phyloP scores from a whole-genome alignment of 1,140 invertebrate species.

The Hypsibius dujardini region DNA sequence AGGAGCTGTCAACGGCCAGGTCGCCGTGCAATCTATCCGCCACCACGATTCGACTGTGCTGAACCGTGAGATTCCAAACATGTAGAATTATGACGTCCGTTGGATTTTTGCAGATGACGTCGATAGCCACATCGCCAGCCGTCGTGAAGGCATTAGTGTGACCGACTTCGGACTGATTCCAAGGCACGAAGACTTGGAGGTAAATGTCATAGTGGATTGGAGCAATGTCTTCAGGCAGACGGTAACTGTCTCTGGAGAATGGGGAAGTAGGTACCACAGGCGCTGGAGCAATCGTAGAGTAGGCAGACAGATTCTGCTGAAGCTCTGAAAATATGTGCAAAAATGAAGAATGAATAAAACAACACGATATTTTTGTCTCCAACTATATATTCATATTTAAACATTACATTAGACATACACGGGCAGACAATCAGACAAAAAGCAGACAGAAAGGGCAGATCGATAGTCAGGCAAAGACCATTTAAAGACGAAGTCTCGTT shows the following conservation, averaged over 20 bases:
- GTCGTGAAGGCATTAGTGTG: background rate
- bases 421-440: too few species aligned
- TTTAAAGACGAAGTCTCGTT: background rate
- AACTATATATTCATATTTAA: too few species aligned
- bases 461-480: too few species aligned
- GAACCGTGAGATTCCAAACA: background rate
- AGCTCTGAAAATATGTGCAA: background rate
- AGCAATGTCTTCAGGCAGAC: slow-evolving; percentile 46
- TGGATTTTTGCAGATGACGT: background rate
- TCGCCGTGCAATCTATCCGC: background rate
- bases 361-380: too few species aligned
- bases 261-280: background rate
- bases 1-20: background rate
- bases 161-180: background rate
- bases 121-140: background rate
- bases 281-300: background rate
- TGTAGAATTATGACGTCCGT: background rate
- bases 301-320: background rate
- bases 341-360: background rate
- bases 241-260: slow-evolving; percentile 21
- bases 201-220: slow-evolving; percentile 56
- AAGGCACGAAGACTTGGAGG: slow-evolving; percentile 33
- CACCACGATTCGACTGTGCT: background rate
- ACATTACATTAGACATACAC: too few species aligned
- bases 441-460: too few species aligned